Evolutionary conservation across 2,797 vertebrate genomes (phyloP).

Genomic region (Mormyrops boulengeri): DNA sequence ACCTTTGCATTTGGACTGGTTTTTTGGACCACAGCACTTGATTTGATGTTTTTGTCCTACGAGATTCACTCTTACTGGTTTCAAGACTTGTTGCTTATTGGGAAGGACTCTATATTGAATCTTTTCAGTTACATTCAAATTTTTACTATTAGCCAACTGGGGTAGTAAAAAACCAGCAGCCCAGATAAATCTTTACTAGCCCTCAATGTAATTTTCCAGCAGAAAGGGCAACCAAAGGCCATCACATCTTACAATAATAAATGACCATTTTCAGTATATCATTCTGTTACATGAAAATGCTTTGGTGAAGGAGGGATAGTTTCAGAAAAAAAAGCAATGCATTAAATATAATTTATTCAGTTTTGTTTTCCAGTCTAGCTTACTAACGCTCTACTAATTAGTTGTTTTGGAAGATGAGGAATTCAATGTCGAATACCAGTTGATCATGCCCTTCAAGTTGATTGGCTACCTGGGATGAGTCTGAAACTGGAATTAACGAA

Average conservation of each 20-base stretch:
- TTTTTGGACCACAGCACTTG: not conserved
- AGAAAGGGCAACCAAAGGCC: not conserved
- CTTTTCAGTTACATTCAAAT: not conserved
- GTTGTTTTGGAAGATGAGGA: not conserved
- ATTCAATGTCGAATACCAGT: not conserved
- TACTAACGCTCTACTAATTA: not conserved
- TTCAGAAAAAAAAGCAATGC: not conserved
- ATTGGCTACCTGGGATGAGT: not conserved
- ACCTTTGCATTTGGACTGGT: not conserved
- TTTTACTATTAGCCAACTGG: not conserved
- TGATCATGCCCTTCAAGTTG: not conserved
- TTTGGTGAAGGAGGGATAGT: not conserved
- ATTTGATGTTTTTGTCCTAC: not conserved
- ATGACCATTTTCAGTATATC: not conserved
- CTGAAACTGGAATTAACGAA: not conserved
- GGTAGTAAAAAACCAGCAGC: not conserved
- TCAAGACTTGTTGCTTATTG: not conserved
- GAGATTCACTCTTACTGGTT: constrained; percentile 5
- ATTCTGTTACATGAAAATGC: not conserved
- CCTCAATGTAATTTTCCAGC: not conserved
- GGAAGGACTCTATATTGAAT: not conserved
- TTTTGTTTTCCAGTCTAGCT: not conserved
- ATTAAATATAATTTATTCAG: not conserved
- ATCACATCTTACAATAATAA: not conserved
- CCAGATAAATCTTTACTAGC: not conserved